phyloP scores from a whole-genome alignment of 2,888 invertebrate species.

The Platycnemis pennipes region DNA sequence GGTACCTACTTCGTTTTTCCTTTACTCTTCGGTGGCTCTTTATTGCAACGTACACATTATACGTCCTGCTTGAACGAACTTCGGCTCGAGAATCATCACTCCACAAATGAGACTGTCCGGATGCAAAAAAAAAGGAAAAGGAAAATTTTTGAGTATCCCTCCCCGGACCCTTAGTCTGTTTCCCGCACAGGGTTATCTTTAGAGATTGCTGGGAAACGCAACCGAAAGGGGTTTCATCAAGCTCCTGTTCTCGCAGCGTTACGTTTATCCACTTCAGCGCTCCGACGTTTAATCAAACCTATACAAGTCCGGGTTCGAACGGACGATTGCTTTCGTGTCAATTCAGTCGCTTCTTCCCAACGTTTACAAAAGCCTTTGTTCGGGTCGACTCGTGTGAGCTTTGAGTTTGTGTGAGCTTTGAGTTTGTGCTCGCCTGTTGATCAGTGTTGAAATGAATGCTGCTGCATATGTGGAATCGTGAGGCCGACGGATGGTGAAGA shows the following conservation, averaged over 20 bases:
- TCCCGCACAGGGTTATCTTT: neutral
- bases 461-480: neutral
- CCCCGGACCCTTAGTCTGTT: neutral
- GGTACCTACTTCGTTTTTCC: too few relatives aligned
- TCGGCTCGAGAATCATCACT: too few relatives aligned
- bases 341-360: neutral
- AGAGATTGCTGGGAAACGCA: neutral
- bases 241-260: neutral
- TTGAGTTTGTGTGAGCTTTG: neutral
- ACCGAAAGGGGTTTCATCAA: neutral
- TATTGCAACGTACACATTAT: too few relatives aligned
- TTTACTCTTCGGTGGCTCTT: too few relatives aligned
- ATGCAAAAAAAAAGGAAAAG: too few relatives aligned
- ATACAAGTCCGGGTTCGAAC: neutral
- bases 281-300: conserved; percentile 2
- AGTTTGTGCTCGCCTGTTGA: neutral
- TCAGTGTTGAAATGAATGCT: neutral
- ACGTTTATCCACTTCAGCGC: neutral
- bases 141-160: too few relatives aligned
- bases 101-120: too few relatives aligned
- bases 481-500: neutral
- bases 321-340: conserved; percentile 12
- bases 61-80: too few relatives aligned
- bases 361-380: neutral
- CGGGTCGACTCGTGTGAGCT: neutral